Conservation (phyloP, 1,140 invertebrate genomes). For the Caerostris darwini region DNA sequence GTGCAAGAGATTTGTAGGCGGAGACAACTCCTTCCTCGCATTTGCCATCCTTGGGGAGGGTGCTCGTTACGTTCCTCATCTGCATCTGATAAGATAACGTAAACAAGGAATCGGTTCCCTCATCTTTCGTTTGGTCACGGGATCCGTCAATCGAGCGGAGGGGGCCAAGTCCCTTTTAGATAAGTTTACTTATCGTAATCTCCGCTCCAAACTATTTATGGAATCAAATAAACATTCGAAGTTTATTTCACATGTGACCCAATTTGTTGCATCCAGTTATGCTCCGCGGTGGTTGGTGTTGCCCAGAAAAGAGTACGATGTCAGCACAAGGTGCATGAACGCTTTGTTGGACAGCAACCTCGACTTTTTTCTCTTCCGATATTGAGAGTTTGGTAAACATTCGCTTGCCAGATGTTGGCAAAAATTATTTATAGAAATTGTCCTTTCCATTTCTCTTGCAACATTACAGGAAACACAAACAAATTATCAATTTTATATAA, state of each 20-base stretch:
- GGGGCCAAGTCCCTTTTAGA: constrained; percentile 35
- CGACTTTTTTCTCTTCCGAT: neutral
- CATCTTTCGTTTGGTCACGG: constrained; percentile 52
- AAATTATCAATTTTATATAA: too few relatives aligned
- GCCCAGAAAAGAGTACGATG: constrained; percentile 23
- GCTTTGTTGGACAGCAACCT: neutral
- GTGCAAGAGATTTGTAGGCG: constrained; percentile 39
- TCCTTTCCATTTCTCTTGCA: too few relatives aligned
- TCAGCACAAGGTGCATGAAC: neutral
- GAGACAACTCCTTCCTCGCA: neutral
- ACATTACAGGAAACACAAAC: too few relatives aligned
- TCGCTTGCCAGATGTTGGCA: neutral
- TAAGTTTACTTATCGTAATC: constrained; percentile 18
- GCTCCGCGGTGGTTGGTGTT: constrained; percentile 11
- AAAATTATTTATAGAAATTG: too few relatives aligned
- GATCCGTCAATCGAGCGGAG: constrained; percentile 48
- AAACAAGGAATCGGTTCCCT: constrained; percentile 47
- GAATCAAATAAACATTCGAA: constrained; percentile 30
- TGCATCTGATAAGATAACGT: constrained; percentile 58
- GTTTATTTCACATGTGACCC: constrained; percentile 40
- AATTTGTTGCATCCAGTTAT: constrained; percentile 54
- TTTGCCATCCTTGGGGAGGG: constrained; percentile 9
- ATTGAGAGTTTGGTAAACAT: neutral
- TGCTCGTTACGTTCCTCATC: constrained; percentile 28
- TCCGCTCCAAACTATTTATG: constrained; percentile 53